Base-by-base conservation (phyloP, 2,888 invertebrate species). In the Amphipoea lucens region DNA sequence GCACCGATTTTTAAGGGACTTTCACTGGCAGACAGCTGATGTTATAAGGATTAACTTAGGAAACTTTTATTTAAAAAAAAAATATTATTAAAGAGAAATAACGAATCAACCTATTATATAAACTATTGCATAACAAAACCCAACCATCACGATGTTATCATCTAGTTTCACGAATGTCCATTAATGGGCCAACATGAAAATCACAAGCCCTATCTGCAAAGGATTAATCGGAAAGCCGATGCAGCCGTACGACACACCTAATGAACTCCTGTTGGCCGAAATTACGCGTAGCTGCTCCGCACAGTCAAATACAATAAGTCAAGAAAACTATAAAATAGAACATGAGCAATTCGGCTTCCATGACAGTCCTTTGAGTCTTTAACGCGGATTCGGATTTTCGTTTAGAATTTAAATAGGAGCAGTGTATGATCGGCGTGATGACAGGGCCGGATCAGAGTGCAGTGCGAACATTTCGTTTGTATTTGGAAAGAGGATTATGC, bases 351-450 rank as follows among this genome's bases (percentile, higher is more conserved):
- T 76, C 66, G 23, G 4, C 66, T 36, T 9, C 14, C 36, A 40
- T 42, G 23, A 29, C 75, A 48, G 48, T 42, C 40, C 6, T 42
- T 36, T 36, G 36, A 17, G 17, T 72, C 72, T 73, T 76, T 76
- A 36, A 66, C 42, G 36, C 14, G 7, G 20, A 11, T 48, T n/a
- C 36, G 65, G 62, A 72, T 76, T 62, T 57, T 74, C 82, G 73
- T 79, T 82, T 54, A 81, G 63, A 69, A 85, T 84, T 83, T 82
- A 80, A 87, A 81, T 82, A 73, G n/a, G 42, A 57, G 67, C 66
- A 75, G n/a, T 23, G 12, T 71, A 74, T 81, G 60, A 57, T 23
- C 67, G n/a, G 23, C n/a, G 29, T 70, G 29, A 63, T 20, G n/a
- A 63, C 57, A 67, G 74, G 42, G 0, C 60, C 17, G 62, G 20